Evolutionary conservation across 2,797 vertebrate genomes (phyloP).

Genomic region (Sparidentex hasta): DNA sequence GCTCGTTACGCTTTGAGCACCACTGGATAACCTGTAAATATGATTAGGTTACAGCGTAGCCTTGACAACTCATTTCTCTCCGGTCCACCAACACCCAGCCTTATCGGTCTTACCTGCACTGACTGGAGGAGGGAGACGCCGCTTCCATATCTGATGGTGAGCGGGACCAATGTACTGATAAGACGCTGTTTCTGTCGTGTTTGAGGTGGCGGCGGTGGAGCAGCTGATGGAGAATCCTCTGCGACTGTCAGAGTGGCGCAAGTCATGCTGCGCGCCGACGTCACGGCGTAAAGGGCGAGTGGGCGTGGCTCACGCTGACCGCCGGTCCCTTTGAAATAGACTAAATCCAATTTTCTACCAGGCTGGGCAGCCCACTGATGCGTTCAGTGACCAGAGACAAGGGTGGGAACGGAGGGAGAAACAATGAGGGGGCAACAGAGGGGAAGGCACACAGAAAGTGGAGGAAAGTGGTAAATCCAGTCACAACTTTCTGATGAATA

Average conservation of each 20-base stretch:
- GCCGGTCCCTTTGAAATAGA: slow-evolving; percentile 64
- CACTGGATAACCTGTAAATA: background rate
- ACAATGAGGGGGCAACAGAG: background rate
- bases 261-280: slow-evolving; percentile 53
- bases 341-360: slow-evolving; percentile 77
- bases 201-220: background rate
- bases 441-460: background rate
- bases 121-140: slow-evolving; percentile 57
- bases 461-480: background rate
- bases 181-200: background rate
- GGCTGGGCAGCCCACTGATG: slow-evolving; percentile 67
- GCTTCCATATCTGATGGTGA: slow-evolving; percentile 61
- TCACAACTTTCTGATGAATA: background rate
- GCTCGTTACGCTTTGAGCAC: background rate
- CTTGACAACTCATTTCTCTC: slow-evolving; percentile 21
- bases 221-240: slow-evolving; percentile 33
- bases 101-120: slow-evolving; percentile 78
- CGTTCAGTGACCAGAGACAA: slow-evolving; percentile 50
- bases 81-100: background rate
- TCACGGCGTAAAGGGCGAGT: slow-evolving; percentile 33
- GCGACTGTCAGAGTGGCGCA: background rate
- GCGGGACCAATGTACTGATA: background rate
- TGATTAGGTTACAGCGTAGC: background rate
- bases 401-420: slow-evolving; percentile 41
- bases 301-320: slow-evolving; percentile 28